phyloP scores from a whole-genome alignment of 2,888 invertebrate genomes.

The Trypoxylon attenuatum region DNA sequence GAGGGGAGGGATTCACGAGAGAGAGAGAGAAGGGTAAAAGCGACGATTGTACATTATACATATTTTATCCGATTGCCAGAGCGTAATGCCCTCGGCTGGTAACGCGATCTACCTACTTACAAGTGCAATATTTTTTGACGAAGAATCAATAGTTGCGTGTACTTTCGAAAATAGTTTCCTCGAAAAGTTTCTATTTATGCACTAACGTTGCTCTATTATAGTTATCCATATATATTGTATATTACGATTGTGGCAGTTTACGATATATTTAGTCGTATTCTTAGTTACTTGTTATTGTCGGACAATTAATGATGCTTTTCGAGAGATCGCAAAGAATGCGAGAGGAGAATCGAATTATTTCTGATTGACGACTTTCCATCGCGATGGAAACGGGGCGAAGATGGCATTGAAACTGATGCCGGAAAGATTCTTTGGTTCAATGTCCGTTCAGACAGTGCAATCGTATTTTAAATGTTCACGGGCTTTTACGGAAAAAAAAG shows the following conservation, averaged over 20 bases:
- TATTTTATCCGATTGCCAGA: slow-evolving; percentile 15
- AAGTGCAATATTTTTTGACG: slow-evolving; percentile 41
- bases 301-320: too few species aligned
- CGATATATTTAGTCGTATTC: slow-evolving; percentile 3
- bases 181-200: slow-evolving; percentile 8
- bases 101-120: slow-evolving; percentile 11
- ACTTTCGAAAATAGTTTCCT: background rate
- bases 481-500: too few species aligned
- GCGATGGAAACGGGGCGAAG: too few species aligned
- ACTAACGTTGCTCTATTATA: slow-evolving; percentile 1
- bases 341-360: background rate
- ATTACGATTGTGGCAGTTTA: slow-evolving; percentile 5
- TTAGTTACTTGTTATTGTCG: slow-evolving; percentile 5
- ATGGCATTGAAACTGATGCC: too few species aligned
- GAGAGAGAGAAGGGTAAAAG: background rate
- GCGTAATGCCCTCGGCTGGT: slow-evolving; percentile 7
- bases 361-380: too few species aligned
- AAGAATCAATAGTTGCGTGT: background rate
- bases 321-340: background rate
- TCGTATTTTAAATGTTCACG: too few species aligned
- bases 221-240: background rate
- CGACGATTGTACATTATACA: slow-evolving; percentile 7
- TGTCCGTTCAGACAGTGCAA: too few species aligned
- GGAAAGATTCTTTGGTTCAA: too few species aligned
- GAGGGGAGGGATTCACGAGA: slow-evolving; percentile 45